Evolutionary conservation across 2,113 vertebrate genomes (phyloP).

Genomic region (Carollia perspicillata): DNA sequence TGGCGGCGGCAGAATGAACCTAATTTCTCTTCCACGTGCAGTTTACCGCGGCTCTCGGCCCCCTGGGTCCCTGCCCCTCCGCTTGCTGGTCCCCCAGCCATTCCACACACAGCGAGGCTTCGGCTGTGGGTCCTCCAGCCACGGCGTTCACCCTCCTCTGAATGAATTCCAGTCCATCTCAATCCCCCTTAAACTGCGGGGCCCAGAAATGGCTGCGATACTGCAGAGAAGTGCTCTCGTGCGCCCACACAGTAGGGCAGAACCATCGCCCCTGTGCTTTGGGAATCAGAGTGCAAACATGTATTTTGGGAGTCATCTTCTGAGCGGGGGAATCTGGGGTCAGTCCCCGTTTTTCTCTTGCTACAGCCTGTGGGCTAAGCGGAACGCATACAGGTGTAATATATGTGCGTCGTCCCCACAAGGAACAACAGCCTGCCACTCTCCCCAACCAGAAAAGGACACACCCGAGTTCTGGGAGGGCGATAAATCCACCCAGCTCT

Average conservation of each 20-base stretch:
- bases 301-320: conserved; percentile 50
- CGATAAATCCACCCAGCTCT: neutral
- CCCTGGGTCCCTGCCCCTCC: neutral
- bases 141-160: neutral
- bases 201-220: neutral
- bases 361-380: neutral
- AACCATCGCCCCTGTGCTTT: neutral
- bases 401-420: neutral
- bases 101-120: neutral
- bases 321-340: conserved; percentile 27
- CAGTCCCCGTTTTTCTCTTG: conserved; percentile 33
- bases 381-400: neutral
- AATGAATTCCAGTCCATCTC: neutral
- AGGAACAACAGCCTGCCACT: neutral
- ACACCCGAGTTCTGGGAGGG: neutral
- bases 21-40: neutral
- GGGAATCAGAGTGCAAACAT: conserved; percentile 1
- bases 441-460: neutral
- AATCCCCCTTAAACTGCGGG: neutral
- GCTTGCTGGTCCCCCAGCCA: neutral
- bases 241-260: conserved; percentile 9
- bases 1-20: neutral
- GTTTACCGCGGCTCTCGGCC: neutral
- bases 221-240: neutral
- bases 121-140: neutral